phyloP scores from a whole-genome alignment of 2,888 invertebrate species.

The Pammene fasciana region DNA sequence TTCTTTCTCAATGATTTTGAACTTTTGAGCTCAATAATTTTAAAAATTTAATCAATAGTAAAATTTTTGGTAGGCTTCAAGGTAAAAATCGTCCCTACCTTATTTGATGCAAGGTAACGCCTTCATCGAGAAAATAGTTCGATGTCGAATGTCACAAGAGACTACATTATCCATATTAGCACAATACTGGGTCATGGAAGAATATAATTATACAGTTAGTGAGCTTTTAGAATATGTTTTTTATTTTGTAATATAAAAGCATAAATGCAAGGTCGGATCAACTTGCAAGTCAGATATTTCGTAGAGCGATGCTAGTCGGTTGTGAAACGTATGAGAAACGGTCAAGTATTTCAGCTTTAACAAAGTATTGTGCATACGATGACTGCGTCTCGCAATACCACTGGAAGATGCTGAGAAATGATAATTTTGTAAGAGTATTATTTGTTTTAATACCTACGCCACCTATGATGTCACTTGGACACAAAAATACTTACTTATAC shows the following conservation, averaged over 20 bases:
- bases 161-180: not conserved
- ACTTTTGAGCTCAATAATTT: too few species aligned
- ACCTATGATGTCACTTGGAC: not conserved
- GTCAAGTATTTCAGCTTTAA: slow-evolving; percentile 28
- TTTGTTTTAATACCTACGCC: not conserved
- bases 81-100: too few species aligned
- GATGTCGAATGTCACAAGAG: slow-evolving; percentile 2
- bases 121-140: not conserved
- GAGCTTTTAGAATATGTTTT: slow-evolving; percentile 6
- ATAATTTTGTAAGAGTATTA: slow-evolving; percentile 4
- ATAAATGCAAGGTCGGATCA: slow-evolving; percentile 25
- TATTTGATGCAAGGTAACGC: too few species aligned
- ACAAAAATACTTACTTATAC: too few species aligned
- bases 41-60: too few species aligned
- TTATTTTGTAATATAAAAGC: slow-evolving; percentile 14
- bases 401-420: not conserved
- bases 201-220: slow-evolving; percentile 15
- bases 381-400: slow-evolving; percentile 17
- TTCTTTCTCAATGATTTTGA: too few species aligned
- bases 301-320: slow-evolving; percentile 18
- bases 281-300: slow-evolving; percentile 6
- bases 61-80: too few species aligned
- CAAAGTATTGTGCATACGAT: slow-evolving; percentile 18
- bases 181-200: not conserved
- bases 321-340: slow-evolving; percentile 30